A percentile compares a stretch with the other conserved stretches of the same genome.
Evolutionary conservation across 2,797 vertebrate genomes (phyloP).

Genomic region (Novumbra hubbsi): DNA sequence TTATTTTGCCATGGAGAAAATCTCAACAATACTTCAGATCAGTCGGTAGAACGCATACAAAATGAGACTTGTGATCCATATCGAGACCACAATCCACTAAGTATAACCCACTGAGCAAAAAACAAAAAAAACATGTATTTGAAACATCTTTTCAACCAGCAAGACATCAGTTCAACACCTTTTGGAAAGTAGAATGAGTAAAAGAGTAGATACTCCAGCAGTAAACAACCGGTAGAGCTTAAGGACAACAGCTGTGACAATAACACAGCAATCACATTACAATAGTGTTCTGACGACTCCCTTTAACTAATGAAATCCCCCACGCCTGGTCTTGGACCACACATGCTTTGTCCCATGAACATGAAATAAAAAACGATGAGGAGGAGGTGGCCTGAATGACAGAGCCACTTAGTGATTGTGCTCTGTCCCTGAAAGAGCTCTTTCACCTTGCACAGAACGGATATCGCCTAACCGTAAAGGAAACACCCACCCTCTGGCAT

Average conservation of each 20-base stretch:
- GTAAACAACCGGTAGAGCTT: slow-evolving; percentile 36
- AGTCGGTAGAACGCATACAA: slow-evolving; percentile 38
- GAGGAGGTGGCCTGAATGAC: slow-evolving; percentile 66
- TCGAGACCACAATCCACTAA: slow-evolving; percentile 8
- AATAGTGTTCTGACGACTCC: slow-evolving; percentile 53
- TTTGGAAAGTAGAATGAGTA: too few species aligned
- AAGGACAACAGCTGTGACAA: slow-evolving; percentile 18
- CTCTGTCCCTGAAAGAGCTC: slow-evolving; percentile 17
- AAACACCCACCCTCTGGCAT: slow-evolving; percentile 25
- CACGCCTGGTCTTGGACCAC: slow-evolving; percentile 53
- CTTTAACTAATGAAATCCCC: slow-evolving; percentile 57
- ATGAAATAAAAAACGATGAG: slow-evolving; percentile 49
- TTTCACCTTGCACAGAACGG: not conserved
- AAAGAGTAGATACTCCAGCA: not conserved
- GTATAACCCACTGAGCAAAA: slow-evolving; percentile 8
- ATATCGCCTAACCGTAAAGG: slow-evolving; percentile 36
- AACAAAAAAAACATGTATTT: too few species aligned
- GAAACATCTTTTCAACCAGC: too few species aligned
- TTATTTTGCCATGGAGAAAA: slow-evolving; percentile 40
- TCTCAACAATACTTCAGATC: slow-evolving; percentile 38
- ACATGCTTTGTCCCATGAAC: slow-evolving; percentile 52
- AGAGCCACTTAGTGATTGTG: slow-evolving; percentile 58
- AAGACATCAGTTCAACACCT: not conserved
- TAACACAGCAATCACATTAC: slow-evolving; percentile 41
- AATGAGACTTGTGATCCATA: slow-evolving; percentile 32